Conservation (phyloP, 2,797 vertebrate genomes). For the Gymnopithys bicolor region DNA sequence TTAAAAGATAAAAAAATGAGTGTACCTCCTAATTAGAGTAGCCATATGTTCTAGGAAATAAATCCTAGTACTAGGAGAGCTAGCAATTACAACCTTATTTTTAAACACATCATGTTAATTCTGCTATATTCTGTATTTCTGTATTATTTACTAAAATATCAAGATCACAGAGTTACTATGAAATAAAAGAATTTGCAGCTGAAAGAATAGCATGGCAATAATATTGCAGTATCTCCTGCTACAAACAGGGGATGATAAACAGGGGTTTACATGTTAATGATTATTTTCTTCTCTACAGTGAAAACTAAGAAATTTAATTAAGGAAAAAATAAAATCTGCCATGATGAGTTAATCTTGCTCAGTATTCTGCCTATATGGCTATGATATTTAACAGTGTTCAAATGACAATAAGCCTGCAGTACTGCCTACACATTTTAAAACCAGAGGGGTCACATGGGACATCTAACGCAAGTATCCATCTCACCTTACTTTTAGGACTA, state of each 20-base stretch:
- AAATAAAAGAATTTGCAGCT: background rate
- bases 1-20: constrained; percentile 50
- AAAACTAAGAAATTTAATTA: background rate
- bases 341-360: background rate
- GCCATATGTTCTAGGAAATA: constrained; percentile 7
- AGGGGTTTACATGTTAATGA: background rate
- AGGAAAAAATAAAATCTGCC: background rate
- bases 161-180: background rate
- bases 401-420: background rate
- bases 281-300: background rate
- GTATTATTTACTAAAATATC: background rate
- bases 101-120: background rate
- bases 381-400: background rate
- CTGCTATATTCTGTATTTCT: background rate
- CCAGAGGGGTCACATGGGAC: background rate
- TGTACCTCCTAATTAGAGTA: constrained; percentile 36
- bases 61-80: background rate
- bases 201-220: background rate
- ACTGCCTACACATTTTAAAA: background rate
- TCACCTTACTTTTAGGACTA: background rate
- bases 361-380: background rate
- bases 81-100: constrained; percentile 35
- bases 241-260: background rate
- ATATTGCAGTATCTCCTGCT: background rate
- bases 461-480: background rate